Evolutionary conservation across 2,888 invertebrate genomes (phyloP).

Genomic region (Drosophila diplacantha): DNA sequence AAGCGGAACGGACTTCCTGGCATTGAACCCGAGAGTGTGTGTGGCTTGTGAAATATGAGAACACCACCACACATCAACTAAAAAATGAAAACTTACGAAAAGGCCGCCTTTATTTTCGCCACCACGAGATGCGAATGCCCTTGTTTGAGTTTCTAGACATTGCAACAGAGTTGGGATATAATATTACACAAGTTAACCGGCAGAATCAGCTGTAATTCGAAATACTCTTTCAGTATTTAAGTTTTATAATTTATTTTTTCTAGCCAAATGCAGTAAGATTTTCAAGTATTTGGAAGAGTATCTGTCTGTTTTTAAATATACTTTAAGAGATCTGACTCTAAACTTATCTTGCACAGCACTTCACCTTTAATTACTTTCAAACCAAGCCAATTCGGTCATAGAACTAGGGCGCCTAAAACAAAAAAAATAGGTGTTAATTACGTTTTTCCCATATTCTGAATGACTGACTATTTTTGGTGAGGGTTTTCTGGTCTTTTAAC

Average conservation of each 20-base stretch:
- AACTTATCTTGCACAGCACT: background rate
- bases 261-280: background rate
- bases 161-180: background rate
- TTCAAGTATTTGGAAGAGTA: background rate
- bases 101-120: background rate
- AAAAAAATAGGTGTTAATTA: slow-evolving; percentile 19
- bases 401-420: slow-evolving; percentile 14
- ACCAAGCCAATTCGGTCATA: background rate
- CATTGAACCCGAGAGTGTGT: slow-evolving; percentile 58
- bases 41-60: slow-evolving; percentile 59
- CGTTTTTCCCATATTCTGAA: slow-evolving; percentile 13
- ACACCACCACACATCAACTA: slow-evolving; percentile 15
- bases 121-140: slow-evolving; percentile 31
- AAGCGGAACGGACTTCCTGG: slow-evolving; percentile 68
- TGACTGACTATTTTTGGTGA: slow-evolving; percentile 15
- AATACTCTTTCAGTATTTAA: background rate
- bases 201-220: background rate
- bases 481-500: slow-evolving; percentile 4
- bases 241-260: background rate
- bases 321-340: background rate
- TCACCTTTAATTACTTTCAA: slow-evolving; percentile 9
- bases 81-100: slow-evolving; percentile 37
- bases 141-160: slow-evolving; percentile 1
- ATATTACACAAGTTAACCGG: background rate
- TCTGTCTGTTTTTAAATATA: background rate